phyloP scores from a whole-genome alignment of 2,113 vertebrate species.

The Anoura caudifer region DNA sequence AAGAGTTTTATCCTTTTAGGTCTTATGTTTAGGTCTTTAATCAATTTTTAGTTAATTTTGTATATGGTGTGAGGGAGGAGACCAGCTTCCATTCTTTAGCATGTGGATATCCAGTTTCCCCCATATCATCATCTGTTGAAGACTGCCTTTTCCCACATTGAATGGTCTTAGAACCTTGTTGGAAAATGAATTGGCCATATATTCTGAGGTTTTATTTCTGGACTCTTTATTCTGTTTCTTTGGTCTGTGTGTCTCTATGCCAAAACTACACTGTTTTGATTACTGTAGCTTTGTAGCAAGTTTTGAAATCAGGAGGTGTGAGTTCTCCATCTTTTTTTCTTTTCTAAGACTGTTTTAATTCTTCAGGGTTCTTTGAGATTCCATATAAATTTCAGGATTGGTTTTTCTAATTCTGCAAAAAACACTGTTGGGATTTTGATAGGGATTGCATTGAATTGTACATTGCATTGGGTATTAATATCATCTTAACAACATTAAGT shows the following conservation, averaged over 20 bases:
- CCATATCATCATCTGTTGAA: neutral
- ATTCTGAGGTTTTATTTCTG: neutral
- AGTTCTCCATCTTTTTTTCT: no score
- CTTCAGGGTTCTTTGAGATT: no score
- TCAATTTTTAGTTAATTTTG: no score
- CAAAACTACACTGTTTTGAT: neutral
- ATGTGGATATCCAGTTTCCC: neutral
- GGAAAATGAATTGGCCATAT: neutral
- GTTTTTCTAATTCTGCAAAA: no score
- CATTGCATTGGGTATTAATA: neutral
- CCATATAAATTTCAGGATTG: no score
- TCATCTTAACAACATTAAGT: neutral
- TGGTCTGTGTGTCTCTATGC: neutral
- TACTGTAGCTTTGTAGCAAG: no score
- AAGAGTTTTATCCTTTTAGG: no score
- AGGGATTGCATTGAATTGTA: neutral
- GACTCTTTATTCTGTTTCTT: neutral
- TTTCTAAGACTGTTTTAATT: no score
- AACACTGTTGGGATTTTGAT: no score
- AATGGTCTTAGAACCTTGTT: neutral
- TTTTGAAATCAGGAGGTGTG: no score
- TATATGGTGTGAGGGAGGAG: no score
- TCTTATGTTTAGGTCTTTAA: no score
- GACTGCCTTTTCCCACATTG: neutral
- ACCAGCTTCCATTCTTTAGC: neutral